Conservation (phyloP, 2,888 invertebrate species). For the Melinopterus prodromus region DNA sequence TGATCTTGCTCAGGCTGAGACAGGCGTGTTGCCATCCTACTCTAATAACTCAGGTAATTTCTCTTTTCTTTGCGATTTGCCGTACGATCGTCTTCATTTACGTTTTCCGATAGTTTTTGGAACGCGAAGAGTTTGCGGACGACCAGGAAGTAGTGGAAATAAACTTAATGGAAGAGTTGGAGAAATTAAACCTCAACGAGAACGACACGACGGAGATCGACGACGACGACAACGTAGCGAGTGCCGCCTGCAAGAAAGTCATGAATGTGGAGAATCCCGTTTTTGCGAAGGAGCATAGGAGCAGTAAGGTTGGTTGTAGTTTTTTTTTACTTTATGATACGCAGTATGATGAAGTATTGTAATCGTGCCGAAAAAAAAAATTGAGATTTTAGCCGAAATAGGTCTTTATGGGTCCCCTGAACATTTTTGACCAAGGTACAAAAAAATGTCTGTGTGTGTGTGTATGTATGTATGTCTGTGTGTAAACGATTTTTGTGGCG, state of each 20-base stretch:
- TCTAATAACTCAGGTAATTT: slow-evolving; percentile 72
- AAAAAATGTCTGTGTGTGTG: no score
- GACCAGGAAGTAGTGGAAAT: slow-evolving; percentile 61
- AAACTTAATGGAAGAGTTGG: slow-evolving; percentile 71
- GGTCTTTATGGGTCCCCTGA: no score
- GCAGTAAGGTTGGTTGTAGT: slow-evolving; percentile 66
- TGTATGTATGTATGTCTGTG: no score
- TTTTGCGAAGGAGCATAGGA: slow-evolving; percentile 67
- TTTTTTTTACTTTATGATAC: no score
- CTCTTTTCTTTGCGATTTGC: slow-evolving; percentile 12
- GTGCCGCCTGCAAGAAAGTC: slow-evolving; percentile 42
- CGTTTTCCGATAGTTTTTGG: slow-evolving; percentile 39
- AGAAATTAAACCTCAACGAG: slow-evolving; percentile 66
- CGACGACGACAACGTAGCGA: slow-evolving; percentile 60
- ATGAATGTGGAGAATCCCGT: slow-evolving; percentile 76
- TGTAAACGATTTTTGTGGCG: no score
- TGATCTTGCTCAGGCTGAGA: slow-evolving; percentile 82
- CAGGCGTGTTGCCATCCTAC: slow-evolving; percentile 92
- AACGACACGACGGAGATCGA: slow-evolving; percentile 33
- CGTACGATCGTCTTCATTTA: not conserved
- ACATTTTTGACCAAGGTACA: no score
- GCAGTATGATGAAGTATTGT: no score
- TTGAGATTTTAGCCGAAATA: no score
- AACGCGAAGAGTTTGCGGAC: slow-evolving; percentile 55
- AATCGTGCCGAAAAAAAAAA: no score